Conservation (phyloP, 2,797 vertebrate species). For the Ispidina lecontei region DNA sequence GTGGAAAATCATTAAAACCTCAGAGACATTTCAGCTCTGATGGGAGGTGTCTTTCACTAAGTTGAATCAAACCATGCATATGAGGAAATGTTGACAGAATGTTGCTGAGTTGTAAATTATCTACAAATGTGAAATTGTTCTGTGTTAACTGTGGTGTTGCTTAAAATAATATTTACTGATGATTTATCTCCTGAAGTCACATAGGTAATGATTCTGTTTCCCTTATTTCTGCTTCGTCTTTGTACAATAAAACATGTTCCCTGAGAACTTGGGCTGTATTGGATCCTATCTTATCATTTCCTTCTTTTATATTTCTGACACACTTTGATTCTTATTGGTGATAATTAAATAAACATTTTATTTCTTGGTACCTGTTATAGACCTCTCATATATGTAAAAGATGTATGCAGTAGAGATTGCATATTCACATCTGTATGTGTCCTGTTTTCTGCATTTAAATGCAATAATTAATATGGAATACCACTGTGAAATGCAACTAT, state of each 20-base stretch:
- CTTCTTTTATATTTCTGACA: neutral
- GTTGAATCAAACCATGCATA: constrained; percentile 31
- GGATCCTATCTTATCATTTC: neutral
- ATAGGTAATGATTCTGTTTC: constrained; percentile 43
- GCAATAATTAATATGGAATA: neutral
- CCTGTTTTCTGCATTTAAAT: neutral
- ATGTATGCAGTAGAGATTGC: neutral
- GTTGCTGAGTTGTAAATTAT: constrained; percentile 35
- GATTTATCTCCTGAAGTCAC: constrained; percentile 48
- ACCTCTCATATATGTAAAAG: neutral
- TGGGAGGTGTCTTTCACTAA: constrained; percentile 48
- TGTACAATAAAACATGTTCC: neutral
- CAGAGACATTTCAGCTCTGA: constrained; percentile 25
- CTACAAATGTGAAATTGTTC: constrained; percentile 30
- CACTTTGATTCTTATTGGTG: neutral
- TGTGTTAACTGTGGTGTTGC: neutral
- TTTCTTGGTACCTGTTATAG: neutral
- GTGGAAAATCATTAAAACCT: constrained; percentile 41
- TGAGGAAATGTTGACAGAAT: constrained; percentile 41
- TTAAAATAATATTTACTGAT: constrained; percentile 55
- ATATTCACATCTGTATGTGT: neutral
- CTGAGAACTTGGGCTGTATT: neutral
- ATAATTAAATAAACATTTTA: neutral
- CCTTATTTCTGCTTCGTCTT: constrained; percentile 3
- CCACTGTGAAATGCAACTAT: neutral